Evolutionary conservation across 2,797 vertebrate species (phyloP), one percentile per base, ranked within the genome.

Genomic region (Falco naumanni): DNA sequence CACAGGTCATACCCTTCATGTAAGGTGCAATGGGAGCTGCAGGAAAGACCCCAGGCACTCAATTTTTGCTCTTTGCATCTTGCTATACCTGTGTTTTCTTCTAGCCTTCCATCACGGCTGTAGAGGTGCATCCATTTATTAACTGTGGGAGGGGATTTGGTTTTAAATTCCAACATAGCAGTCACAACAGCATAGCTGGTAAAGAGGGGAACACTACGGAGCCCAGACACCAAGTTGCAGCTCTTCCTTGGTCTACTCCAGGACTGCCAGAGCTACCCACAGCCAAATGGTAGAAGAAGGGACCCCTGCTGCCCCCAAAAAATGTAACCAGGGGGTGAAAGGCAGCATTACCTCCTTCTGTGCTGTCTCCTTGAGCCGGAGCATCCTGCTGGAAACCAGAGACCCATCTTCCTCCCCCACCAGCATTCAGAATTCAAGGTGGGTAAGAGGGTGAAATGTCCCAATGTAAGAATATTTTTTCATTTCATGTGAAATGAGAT

Each of bases 111-210:
- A 64, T 28, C 34, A 28, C 28, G 20, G 31, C 9, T 16, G 37
- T 34, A 72, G 61, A 82, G 12, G 4, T n/a, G 13, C 29, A 68
- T 19, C 16, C 13, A 14, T 53, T 66, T 77, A 22, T 16, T 41
- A 28, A 2, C 19, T 18, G 26, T 76, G 19, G 17, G 34, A 34
- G 24, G 59, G 31, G 47, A 48, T 20, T 72, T 75, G 47, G 2
- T 22, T 80, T 81, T 24, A 65, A 66, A 41, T 3, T 31, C 45
- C 45, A 50, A 1, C 4, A 8, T 0, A 60, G 11, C 1, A 5
- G 41, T 47, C 29, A 33, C 33, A 19, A 1, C 2, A n/a, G 54
- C 1, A 0, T 5, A 47, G 41, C 37, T 72, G 48, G 17, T 24
- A n/a, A 48, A 17, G 53, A 71, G 24, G 13, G 10, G 24, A 60